phyloP scores from a whole-genome alignment of 1,140 invertebrate genomes.

The Asobara japonica region DNA sequence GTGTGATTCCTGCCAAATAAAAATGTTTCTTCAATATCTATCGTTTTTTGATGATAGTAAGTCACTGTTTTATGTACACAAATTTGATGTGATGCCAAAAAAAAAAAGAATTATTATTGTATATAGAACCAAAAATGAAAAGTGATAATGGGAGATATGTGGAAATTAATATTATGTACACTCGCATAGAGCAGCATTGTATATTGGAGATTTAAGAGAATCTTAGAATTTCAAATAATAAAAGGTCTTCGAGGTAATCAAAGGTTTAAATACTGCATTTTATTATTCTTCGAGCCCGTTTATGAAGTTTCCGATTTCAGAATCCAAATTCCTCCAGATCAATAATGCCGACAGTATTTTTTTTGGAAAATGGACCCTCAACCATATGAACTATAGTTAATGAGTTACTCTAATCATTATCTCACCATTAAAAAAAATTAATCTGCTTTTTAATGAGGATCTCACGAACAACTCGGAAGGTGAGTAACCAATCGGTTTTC shows the following conservation, averaged over 20 bases:
- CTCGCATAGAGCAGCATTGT: background rate
- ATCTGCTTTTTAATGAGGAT: too few relatives aligned
- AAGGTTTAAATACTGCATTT: background rate
- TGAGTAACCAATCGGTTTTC: too few relatives aligned
- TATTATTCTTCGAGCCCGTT: background rate
- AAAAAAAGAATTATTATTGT: too few relatives aligned
- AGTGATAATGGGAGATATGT: background rate
- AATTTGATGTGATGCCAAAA: background rate
- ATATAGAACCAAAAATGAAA: conserved; percentile 12
- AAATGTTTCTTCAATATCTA: background rate
- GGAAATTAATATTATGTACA: conserved; percentile 11
- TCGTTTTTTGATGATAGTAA: background rate
- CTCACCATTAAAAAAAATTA: too few relatives aligned
- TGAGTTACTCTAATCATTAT: too few relatives aligned
- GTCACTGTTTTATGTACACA: conserved; percentile 12
- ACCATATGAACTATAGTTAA: too few relatives aligned
- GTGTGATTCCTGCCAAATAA: conserved; percentile 14
- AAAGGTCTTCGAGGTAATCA: conserved; percentile 13
- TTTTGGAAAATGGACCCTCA: too few relatives aligned
- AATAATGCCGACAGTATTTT: background rate
- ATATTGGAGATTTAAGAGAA: conserved; percentile 22
- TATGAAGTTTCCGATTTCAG: background rate
- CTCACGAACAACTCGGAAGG: too few relatives aligned
- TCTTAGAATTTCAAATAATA: conserved; percentile 19
- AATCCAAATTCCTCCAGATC: background rate